These are phyloP conservation scores for Alcedo quadribrachys DNA, from an alignment of 2,797 vertebrate genomes.

Conservation along the genomic window DNA sequence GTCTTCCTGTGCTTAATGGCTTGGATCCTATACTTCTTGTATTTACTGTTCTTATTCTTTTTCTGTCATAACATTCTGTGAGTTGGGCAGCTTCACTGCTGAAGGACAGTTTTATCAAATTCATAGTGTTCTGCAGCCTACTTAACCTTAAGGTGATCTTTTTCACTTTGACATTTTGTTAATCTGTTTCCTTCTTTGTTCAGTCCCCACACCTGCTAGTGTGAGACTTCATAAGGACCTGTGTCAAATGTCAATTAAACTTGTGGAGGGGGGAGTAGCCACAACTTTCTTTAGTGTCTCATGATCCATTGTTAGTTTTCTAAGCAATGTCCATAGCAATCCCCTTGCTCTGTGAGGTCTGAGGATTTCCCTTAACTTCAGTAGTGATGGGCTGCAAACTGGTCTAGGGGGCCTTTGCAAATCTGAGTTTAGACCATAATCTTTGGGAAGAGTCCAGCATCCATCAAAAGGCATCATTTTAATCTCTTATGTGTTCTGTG, in stretches of 20 bases:
- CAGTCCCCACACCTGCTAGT: neutral
- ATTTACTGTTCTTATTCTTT: neutral
- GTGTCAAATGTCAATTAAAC: neutral
- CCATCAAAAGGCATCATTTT: neutral
- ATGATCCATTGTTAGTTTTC: neutral
- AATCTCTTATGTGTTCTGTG: neutral
- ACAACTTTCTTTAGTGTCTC: neutral
- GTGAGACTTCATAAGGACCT: neutral
- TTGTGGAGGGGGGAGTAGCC: neutral
- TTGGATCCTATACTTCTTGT: neutral
- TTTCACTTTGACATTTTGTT: neutral
- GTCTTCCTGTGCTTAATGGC: slow-evolving; percentile 7
- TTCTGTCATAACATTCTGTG: neutral
- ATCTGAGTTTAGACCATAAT: neutral
- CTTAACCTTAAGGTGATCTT: neutral
- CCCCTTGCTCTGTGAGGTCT: neutral
- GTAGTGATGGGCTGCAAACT: neutral
- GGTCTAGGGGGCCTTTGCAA: neutral
- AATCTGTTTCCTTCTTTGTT: neutral
- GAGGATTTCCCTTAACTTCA: neutral
- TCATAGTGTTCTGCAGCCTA: neutral
- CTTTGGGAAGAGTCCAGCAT: neutral
- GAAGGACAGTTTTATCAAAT: neutral
- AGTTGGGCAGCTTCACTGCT: neutral
- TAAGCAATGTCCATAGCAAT: neutral